Percentiles rank a stretch among this genome's conserved stretches.
Conservation (phyloP, 2,797 vertebrate genomes). For the Sphaeramia orbicularis region DNA sequence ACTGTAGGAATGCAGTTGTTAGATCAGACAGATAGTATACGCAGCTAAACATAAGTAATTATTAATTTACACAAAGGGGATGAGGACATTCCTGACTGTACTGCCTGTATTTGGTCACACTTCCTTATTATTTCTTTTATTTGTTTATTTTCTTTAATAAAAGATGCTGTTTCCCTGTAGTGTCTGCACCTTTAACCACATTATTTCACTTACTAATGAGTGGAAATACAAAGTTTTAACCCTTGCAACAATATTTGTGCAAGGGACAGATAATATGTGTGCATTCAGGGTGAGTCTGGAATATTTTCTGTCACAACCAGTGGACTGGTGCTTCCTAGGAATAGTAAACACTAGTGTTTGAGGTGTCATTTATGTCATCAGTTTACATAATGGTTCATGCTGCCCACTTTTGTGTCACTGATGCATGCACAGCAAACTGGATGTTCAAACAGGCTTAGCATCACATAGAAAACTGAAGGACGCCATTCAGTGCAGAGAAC, state of each 20-base stretch:
- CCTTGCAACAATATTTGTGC: slow-evolving; percentile 4
- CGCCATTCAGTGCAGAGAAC: neutral
- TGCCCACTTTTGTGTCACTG: slow-evolving; percentile 9
- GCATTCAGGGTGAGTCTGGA: slow-evolving; percentile 45
- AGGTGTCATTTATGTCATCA: slow-evolving; percentile 31
- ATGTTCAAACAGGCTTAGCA: neutral
- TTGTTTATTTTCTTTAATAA: too few species aligned
- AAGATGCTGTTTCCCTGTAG: too few species aligned
- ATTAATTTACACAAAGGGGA: neutral
- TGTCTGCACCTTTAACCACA: too few species aligned
- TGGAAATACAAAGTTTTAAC: neutral
- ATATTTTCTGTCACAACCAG: slow-evolving; percentile 22
- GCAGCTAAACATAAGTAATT: too few species aligned
- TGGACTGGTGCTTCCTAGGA: slow-evolving; percentile 19
- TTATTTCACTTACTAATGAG: too few species aligned
- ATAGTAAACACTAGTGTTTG: slow-evolving; percentile 44
- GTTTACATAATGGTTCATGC: slow-evolving; percentile 19
- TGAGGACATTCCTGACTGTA: neutral
- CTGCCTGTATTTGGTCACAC: neutral
- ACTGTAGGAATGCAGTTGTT: too few species aligned
- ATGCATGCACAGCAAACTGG: neutral
- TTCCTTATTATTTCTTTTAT: too few species aligned
- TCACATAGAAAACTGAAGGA: too few species aligned
- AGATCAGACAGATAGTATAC: too few species aligned
- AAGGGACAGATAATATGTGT: slow-evolving; percentile 19